Evolutionary conservation across 2,888 invertebrate species (phyloP).

Genomic region (Stenodema calcarata): DNA sequence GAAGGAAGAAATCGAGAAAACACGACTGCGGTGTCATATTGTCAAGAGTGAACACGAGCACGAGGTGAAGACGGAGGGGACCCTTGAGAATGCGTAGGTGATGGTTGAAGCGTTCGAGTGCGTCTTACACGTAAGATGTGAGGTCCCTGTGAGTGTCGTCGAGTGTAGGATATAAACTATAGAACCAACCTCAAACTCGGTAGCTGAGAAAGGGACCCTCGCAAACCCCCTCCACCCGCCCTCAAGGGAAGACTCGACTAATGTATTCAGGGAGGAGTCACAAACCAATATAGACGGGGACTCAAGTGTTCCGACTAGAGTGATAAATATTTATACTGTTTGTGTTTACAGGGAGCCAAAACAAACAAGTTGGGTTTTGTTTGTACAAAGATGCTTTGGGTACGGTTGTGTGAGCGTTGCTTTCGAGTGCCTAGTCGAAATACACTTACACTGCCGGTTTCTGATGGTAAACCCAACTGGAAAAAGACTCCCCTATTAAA

Average conservation of each 20-base stretch:
- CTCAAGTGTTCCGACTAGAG: slow-evolving; percentile 40
- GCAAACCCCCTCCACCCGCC: not conserved
- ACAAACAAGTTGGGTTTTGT: slow-evolving; percentile 51
- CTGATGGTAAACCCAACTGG: not conserved
- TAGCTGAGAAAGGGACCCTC: not conserved
- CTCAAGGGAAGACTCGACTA: slow-evolving; percentile 7
- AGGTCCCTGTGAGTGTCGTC: not conserved
- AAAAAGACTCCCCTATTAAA: slow-evolving; percentile 22
- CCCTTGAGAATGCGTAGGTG: not conserved
- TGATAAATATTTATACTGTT: slow-evolving; percentile 54
- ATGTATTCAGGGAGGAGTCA: slow-evolving; percentile 50
- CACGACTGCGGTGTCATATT: slow-evolving; percentile 20
- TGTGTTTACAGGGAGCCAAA: slow-evolving; percentile 53
- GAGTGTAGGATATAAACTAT: slow-evolving; percentile 3
- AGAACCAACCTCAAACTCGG: not conserved
- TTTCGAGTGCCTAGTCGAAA: slow-evolving; percentile 21
- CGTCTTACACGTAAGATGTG: no score
- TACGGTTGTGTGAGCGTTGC: slow-evolving; percentile 31
- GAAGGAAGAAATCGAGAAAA: not conserved
- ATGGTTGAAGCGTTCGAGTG: not conserved
- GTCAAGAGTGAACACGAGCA: not conserved
- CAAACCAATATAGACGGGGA: slow-evolving; percentile 49
- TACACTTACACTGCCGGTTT: slow-evolving; percentile 35
- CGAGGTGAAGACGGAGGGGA: not conserved
- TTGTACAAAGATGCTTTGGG: slow-evolving; percentile 49